Evolutionary conservation across 2,888 invertebrate species (phyloP).

Genomic region (Graphium colonna): DNA sequence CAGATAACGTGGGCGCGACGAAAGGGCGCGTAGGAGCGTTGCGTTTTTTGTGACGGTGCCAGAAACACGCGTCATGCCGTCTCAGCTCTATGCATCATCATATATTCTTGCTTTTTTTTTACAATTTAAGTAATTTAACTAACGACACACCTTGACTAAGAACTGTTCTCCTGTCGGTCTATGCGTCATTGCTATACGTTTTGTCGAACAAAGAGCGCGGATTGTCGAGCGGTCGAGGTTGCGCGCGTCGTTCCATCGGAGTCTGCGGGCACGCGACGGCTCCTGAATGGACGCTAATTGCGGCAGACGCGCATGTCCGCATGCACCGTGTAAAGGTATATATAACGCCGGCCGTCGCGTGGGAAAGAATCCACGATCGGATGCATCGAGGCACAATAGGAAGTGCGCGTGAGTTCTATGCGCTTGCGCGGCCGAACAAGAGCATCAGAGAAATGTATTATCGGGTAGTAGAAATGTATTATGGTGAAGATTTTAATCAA

Average conservation of each 20-base stretch:
- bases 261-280: slow-evolving; percentile 54
- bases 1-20: slow-evolving; percentile 38
- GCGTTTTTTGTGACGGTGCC: slow-evolving; percentile 51
- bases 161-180: too few relatives aligned
- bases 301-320: slow-evolving; percentile 47
- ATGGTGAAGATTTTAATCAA: too few relatives aligned
- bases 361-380: slow-evolving; percentile 47
- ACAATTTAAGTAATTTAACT: too few relatives aligned
- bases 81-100: too few relatives aligned
- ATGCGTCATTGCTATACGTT: slow-evolving; percentile 6
- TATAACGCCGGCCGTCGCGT: slow-evolving; percentile 48
- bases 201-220: slow-evolving; percentile 12
- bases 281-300: slow-evolving; percentile 67
- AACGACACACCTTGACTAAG: too few relatives aligned
- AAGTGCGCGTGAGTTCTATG: slow-evolving; percentile 3
- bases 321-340: slow-evolving; percentile 37
- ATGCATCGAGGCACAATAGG: slow-evolving; percentile 39
- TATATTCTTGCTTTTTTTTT: too few relatives aligned
- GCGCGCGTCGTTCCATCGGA: slow-evolving; percentile 44
- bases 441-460: slow-evolving; percentile 7
- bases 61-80: slow-evolving; percentile 31
- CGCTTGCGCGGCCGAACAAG: slow-evolving; percentile 17
- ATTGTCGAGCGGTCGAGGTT: slow-evolving; percentile 32
- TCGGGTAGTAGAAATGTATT: neutral
- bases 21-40: slow-evolving; percentile 45